These are phyloP conservation scores for Gila robusta DNA, from an alignment of 2,797 vertebrate species.

Conservation along the genomic window DNA sequence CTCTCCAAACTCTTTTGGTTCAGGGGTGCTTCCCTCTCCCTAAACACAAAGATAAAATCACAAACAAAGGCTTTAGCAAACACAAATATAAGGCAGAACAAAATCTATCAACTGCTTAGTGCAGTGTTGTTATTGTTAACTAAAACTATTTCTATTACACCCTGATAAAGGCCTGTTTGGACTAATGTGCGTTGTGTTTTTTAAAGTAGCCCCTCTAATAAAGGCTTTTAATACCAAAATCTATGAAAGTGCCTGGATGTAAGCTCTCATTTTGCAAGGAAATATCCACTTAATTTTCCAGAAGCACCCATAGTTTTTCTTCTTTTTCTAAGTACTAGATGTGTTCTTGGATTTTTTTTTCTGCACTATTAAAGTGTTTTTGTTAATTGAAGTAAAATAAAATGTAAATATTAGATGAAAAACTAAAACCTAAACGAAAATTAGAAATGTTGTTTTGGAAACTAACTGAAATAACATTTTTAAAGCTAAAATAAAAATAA, in stretches of 20 bases:
- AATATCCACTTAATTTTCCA: not conserved
- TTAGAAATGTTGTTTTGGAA: too few relatives aligned
- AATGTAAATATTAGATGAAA: too few relatives aligned
- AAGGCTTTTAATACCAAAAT: not conserved
- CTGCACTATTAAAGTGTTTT: too few relatives aligned
- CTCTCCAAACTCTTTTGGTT: conserved; percentile 93
- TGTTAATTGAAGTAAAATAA: not conserved
- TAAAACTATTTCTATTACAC: not conserved
- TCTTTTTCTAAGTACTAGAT: too few relatives aligned
- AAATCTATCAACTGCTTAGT: not conserved
- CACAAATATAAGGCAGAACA: not conserved
- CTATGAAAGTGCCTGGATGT: not conserved
- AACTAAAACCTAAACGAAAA: too few relatives aligned
- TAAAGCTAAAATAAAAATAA: too few relatives aligned
- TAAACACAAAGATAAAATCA: conserved; percentile 61
- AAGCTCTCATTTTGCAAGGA: not conserved
- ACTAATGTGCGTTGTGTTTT: not conserved
- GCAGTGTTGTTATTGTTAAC: not conserved
- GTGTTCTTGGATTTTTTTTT: not conserved
- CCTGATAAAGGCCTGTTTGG: not conserved
- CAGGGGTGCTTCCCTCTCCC: conserved; percentile 91
- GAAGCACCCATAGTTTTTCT: too few relatives aligned
- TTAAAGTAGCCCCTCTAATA: not conserved
- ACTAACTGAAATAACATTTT: too few relatives aligned
- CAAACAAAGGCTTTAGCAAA: conserved; percentile 39